Evolutionary conservation across 2,888 invertebrate species (phyloP).

Genomic region (Luffia ferchaultella): DNA sequence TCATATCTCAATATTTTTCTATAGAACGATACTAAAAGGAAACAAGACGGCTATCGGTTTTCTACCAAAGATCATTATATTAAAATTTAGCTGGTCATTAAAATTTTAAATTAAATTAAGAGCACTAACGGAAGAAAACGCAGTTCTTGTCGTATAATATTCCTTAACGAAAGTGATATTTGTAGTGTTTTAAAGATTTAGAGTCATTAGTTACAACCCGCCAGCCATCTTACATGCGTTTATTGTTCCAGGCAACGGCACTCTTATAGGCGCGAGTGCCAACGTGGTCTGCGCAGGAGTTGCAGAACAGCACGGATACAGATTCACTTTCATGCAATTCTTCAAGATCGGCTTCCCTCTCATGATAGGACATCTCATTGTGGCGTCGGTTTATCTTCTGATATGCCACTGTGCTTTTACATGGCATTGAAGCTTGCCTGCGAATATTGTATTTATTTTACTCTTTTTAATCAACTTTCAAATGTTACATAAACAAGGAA

Average conservation of each 20-base stretch:
- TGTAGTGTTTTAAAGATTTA: not conserved
- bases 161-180: not conserved
- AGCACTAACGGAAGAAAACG: no score
- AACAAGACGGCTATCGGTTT: no score
- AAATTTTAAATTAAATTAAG: no score
- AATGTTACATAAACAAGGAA: no score
- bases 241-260: constrained; percentile 76
- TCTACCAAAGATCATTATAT: no score
- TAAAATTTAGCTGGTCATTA: no score
- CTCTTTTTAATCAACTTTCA: no score
- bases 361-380: constrained; percentile 73
- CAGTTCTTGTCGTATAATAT: no score
- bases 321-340: constrained; percentile 82
- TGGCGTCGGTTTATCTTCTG: constrained; percentile 72
- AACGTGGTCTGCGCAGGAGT: constrained; percentile 91
- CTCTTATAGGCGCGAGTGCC: constrained; percentile 86
- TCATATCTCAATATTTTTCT: no score
- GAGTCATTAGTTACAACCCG: not conserved
- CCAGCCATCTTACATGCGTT: not conserved
- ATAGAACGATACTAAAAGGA: no score
- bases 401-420: constrained; percentile 69
- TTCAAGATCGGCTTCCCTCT: constrained; percentile 86
- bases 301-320: constrained; percentile 88
- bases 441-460: no score
- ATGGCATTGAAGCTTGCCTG: constrained; percentile 72